Percentiles rank a stretch among this genome's conserved stretches.
Evolutionary conservation across 1,140 invertebrate species (phyloP).

Genomic region (Ceratina calcarata): DNA sequence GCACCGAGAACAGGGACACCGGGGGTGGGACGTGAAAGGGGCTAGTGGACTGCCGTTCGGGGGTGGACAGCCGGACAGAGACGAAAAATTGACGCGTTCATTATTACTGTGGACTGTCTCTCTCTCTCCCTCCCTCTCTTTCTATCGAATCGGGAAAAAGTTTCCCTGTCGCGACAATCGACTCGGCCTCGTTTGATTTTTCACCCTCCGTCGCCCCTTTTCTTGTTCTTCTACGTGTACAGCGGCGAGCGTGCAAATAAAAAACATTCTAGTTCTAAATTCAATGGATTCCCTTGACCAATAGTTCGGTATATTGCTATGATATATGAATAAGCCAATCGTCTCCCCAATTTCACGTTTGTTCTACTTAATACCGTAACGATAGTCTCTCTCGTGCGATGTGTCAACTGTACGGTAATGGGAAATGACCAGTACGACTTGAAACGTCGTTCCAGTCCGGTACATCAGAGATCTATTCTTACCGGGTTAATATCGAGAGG

Average conservation of each 20-base stretch:
- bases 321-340: too few relatives aligned
- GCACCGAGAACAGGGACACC: slow-evolving; percentile 44
- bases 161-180: slow-evolving; percentile 20
- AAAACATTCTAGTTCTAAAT: neutral
- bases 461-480: slow-evolving; percentile 15
- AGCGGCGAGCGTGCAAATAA: neutral
- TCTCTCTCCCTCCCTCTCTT: too few relatives aligned
- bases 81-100: slow-evolving; percentile 70
- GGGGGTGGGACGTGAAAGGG: slow-evolving; percentile 4
- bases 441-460: neutral
- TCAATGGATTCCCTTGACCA: neutral
- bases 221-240: neutral
- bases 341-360: too few relatives aligned
- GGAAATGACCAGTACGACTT: neutral
- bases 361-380: too few relatives aligned
- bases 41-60: slow-evolving; percentile 42
- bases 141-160: neutral
- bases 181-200: slow-evolving; percentile 24
- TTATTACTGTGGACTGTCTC: slow-evolving; percentile 52
- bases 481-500: neutral
- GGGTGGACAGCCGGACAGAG: slow-evolving; percentile 61
- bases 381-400: too few relatives aligned
- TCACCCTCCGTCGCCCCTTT: neutral
- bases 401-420: too few relatives aligned
- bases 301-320: too few relatives aligned